phyloP scores from a whole-genome alignment of 2,797 vertebrate genomes.

The Acanthurus tractus region DNA sequence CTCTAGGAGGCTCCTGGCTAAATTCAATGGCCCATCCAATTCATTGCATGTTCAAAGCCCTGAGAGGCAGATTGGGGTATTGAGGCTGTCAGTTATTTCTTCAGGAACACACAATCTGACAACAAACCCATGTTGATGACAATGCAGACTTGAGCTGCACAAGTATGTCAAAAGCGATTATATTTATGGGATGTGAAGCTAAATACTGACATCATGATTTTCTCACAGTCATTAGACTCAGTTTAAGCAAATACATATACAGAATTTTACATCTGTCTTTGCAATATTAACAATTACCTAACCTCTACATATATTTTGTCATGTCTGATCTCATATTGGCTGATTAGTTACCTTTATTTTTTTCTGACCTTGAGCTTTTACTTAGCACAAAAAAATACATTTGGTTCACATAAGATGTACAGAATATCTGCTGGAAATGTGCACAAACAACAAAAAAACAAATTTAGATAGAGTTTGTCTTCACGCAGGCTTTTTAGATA shows the following conservation, averaged over 20 bases:
- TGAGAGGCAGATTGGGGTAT: conserved; percentile 47
- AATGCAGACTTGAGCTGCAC: conserved; percentile 25
- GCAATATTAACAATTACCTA: neutral
- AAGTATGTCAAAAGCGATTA: conserved; percentile 14
- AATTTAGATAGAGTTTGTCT: neutral
- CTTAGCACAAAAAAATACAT: too few relatives aligned
- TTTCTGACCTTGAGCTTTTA: too few relatives aligned
- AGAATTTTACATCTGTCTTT: neutral
- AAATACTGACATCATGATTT: conserved; percentile 7
- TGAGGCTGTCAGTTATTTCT: conserved; percentile 48
- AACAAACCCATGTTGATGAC: conserved; percentile 32
- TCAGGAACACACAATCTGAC: conserved; percentile 53
- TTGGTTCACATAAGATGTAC: neutral
- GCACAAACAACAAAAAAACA: neutral
- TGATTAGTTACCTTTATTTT: neutral
- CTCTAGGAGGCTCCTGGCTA: conserved; percentile 57
- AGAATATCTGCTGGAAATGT: neutral
- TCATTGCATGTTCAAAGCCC: conserved; percentile 44
- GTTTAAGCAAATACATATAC: neutral
- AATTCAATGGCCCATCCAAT: conserved; percentile 66
- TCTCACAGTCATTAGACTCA: neutral
- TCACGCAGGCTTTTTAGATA: too few relatives aligned
- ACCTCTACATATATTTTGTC: too few relatives aligned
- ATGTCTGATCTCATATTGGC: neutral
- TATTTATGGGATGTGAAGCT: conserved; percentile 9